Conservation (phyloP, 2,888 invertebrate species). For the Meliscaeva auricollis region DNA sequence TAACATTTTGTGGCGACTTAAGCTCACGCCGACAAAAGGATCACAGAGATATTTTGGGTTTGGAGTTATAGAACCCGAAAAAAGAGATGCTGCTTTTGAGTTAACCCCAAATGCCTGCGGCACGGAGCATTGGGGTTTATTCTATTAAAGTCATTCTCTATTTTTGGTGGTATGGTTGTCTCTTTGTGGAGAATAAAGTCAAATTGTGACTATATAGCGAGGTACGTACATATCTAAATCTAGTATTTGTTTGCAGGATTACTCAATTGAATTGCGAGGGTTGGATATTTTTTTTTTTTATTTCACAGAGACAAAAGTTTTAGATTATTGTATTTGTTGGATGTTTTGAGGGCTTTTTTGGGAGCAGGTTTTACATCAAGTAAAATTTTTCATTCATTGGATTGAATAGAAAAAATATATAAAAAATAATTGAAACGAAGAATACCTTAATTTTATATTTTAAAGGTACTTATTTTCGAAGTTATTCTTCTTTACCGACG, state of each 20-base stretch:
- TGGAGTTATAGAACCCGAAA: conserved; percentile 21
- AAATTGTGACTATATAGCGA: conserved; percentile 30
- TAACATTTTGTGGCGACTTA: conserved; percentile 74
- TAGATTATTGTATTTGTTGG: conserved; percentile 15
- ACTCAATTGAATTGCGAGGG: conserved; percentile 53
- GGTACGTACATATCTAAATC: neutral
- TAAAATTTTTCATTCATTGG: too few relatives aligned
- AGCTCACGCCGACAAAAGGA: conserved; percentile 68
- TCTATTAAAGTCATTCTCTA: conserved; percentile 27
- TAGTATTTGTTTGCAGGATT: conserved; percentile 59
- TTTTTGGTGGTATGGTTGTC: conserved; percentile 29
- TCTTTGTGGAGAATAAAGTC: conserved; percentile 12
- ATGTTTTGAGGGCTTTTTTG: conserved; percentile 6
- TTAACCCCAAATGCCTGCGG: conserved; percentile 51
- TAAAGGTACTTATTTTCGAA: too few relatives aligned
- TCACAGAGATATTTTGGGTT: conserved; percentile 31
- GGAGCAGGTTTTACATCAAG: too few relatives aligned
- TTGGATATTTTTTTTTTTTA: too few relatives aligned
- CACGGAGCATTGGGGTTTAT: conserved; percentile 14
- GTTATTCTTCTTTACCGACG: too few relatives aligned
- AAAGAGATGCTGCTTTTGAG: conserved; percentile 40
- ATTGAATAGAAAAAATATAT: too few relatives aligned
- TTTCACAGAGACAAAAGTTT: conserved; percentile 28
- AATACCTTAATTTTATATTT: too few relatives aligned
- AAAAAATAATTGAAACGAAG: too few relatives aligned